phyloP scores from a whole-genome alignment of 2,888 invertebrate species.

The Perizoma flavofasciatum region DNA sequence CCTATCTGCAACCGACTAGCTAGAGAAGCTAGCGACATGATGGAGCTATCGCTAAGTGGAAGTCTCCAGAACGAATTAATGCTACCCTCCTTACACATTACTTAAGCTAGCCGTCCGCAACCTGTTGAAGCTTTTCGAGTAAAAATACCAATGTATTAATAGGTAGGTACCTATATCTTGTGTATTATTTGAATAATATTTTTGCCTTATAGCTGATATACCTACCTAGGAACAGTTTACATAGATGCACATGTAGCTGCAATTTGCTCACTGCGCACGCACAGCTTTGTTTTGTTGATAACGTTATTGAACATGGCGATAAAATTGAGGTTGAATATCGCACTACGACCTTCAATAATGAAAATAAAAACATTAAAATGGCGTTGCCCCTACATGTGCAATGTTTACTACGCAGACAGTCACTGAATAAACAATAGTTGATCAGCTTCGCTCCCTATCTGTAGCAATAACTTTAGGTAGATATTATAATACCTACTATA shows the following conservation, averaged over 20 bases:
- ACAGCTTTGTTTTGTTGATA: conserved; percentile 52
- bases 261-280: conserved; percentile 33
- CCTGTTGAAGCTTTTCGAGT: conserved; percentile 53
- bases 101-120: conserved; percentile 35
- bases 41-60: conserved; percentile 17
- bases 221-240: background rate
- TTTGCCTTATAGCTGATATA: conserved; percentile 36
- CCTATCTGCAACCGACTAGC: conserved; percentile 24
- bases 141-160: conserved; percentile 14
- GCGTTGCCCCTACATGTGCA: conserved; percentile 31
- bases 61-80: conserved; percentile 25
- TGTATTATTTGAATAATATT: conserved; percentile 38
- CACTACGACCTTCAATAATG: conserved; percentile 52
- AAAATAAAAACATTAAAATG: conserved; percentile 46
- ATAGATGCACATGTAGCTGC: conserved; percentile 7
- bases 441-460: conserved; percentile 8
- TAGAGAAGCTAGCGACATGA: conserved; percentile 2
- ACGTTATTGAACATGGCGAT: conserved; percentile 49
- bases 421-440: conserved; percentile 5
- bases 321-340: conserved; percentile 54
- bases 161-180: too few species aligned
- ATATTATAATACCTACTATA: background rate
- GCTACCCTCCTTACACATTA: conserved; percentile 31
- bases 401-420: conserved; percentile 18
- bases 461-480: conserved; percentile 6